Conservation (phyloP, 2,113 vertebrate genomes). For the Pampusana beccarii region DNA sequence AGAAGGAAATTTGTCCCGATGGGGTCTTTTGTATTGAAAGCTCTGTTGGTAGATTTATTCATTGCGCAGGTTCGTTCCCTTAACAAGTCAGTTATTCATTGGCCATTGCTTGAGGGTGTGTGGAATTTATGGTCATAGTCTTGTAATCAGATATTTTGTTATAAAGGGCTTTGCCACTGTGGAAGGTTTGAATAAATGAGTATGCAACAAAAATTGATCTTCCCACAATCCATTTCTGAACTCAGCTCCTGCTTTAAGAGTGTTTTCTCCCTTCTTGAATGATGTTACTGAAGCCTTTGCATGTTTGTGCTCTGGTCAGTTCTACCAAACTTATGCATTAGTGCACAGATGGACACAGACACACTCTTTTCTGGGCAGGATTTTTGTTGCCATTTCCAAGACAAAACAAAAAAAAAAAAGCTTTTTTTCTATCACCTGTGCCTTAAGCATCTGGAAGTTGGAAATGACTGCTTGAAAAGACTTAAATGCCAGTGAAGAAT, state of each 20-base stretch:
- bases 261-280: background rate
- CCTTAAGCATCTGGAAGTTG: constrained; percentile 5
- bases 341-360: too few species aligned
- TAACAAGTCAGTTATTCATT: constrained; percentile 72
- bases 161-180: constrained; percentile 29
- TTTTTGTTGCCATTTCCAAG: background rate
- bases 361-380: background rate
- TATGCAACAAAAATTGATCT: constrained; percentile 55
- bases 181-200: constrained; percentile 58
- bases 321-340: background rate
- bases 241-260: background rate
- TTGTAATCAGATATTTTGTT: constrained; percentile 66
- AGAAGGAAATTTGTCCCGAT: constrained; percentile 48
- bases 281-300: background rate
- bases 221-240: constrained; percentile 33
- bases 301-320: background rate
- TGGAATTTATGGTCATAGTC: constrained; percentile 57
- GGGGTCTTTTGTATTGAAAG: constrained; percentile 48
- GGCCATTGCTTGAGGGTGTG: constrained; percentile 32
- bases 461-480: constrained; percentile 22
- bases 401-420: background rate
- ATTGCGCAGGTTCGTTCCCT: constrained; percentile 15
- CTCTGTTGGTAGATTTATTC: constrained; percentile 68
- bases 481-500: constrained; percentile 6
- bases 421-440: background rate